Percentiles rank a stretch among this genome's conserved stretches.
Conservation (phyloP, 2,888 invertebrate species). For the Agriotes lineatus region DNA sequence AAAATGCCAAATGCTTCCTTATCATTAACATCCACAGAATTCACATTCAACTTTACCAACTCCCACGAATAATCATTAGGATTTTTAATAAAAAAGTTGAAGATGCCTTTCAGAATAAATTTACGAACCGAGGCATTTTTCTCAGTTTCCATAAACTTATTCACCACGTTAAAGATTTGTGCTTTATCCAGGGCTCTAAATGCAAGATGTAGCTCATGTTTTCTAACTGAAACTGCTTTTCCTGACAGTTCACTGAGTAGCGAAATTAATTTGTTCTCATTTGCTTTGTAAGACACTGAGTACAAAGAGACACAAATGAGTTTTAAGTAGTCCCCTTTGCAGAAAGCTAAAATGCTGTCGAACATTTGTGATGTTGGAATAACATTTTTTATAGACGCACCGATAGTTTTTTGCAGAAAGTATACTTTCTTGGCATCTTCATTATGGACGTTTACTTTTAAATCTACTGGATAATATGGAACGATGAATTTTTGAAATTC, state of each 20-base stretch:
- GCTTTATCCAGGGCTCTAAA: slow-evolving; percentile 13
- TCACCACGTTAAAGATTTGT: slow-evolving; percentile 19
- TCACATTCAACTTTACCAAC: slow-evolving; percentile 8
- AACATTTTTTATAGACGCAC: no score
- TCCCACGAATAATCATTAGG: slow-evolving; percentile 24
- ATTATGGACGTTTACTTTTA: no score
- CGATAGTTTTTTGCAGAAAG: no score
- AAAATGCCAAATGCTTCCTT: slow-evolving; percentile 25
- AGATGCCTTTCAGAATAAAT: slow-evolving; percentile 27
- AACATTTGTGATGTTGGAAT: no score
- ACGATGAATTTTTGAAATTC: no score
- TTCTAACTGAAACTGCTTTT: slow-evolving; percentile 36
- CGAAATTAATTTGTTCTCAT: no score
- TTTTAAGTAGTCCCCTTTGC: no score
- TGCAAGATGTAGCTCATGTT: slow-evolving; percentile 32
- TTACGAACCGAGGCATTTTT: slow-evolving; percentile 33
- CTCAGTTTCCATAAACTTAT: slow-evolving; percentile 15
- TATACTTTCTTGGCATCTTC: no score
- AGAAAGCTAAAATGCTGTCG: no score
- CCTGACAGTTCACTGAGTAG: slow-evolving; percentile 5
- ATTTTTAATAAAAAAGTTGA: slow-evolving; percentile 28
- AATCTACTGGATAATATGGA: no score
- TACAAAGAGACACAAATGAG: no score
- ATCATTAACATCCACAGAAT: slow-evolving; percentile 14
- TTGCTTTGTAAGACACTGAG: no score